Evolutionary conservation across 2,113 vertebrate species (phyloP).

Genomic region (Mastomys coucha): DNA sequence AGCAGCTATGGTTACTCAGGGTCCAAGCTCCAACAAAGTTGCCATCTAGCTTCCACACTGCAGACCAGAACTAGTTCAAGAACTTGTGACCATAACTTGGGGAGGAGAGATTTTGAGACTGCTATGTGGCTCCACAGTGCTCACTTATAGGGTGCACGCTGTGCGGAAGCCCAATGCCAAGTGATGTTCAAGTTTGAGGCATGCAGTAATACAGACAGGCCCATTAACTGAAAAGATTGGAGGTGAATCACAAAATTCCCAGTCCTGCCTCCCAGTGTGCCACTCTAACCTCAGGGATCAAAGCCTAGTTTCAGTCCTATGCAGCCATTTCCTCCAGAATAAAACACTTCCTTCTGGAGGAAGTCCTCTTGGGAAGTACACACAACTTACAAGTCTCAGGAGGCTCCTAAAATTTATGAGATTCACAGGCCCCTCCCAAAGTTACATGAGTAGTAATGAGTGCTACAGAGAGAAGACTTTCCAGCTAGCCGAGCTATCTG

Average conservation of each 20-base stretch:
- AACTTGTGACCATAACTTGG: background rate
- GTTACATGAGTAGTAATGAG: background rate
- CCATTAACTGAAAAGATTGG: background rate
- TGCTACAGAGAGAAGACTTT: background rate
- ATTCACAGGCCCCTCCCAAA: background rate
- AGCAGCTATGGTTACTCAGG: background rate
- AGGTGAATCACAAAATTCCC: background rate
- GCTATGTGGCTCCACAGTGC: background rate
- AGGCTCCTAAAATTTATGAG: background rate
- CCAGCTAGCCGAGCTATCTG: background rate
- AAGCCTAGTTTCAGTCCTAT: background rate
- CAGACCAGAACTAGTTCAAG: background rate
- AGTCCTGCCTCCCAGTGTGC: background rate
- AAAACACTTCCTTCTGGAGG: background rate
- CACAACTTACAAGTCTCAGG: background rate
- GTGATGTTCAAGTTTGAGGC: background rate
- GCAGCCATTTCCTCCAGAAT: background rate
- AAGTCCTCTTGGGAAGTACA: background rate
- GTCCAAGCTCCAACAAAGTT: background rate
- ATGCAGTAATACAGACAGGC: background rate
- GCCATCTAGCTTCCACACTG: background rate
- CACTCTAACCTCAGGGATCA: background rate
- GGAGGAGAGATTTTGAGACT: background rate
- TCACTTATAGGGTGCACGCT: background rate
- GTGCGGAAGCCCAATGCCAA: no score